phyloP scores from a whole-genome alignment of 2,113 vertebrate genomes.

The Microcebus ravelobensis region DNA sequence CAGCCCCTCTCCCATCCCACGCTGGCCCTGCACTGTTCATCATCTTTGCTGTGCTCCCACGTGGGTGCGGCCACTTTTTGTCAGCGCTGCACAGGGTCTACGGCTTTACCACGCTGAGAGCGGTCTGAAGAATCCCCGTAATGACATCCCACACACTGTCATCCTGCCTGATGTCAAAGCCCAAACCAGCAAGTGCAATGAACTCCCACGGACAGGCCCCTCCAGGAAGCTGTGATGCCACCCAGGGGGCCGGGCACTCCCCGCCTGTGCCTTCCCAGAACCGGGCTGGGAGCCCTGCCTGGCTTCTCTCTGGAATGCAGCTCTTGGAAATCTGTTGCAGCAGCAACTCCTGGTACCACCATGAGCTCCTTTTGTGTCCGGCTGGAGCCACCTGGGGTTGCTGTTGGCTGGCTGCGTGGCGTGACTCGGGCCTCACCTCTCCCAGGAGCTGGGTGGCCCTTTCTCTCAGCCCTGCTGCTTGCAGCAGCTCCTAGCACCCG shows the following conservation, averaged over 20 bases:
- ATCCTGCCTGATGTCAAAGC: accelerated
- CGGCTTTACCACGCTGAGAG: neutral
- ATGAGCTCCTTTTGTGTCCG: accelerated
- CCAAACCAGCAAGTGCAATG: accelerated
- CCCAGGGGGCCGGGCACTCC: accelerated
- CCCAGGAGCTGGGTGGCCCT: accelerated
- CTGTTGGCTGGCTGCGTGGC: accelerated
- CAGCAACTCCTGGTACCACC: neutral
- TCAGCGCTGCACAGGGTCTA: accelerated
- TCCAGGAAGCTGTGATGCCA: accelerated
- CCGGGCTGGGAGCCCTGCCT: neutral
- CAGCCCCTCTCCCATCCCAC: neutral
- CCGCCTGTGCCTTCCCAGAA: neutral
- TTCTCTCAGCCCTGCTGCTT: neutral
- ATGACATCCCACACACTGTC: accelerated
- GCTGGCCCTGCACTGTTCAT: neutral
- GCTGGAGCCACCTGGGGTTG: too few relatives aligned
- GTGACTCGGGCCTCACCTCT: accelerated
- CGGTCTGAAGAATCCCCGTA: accelerated
- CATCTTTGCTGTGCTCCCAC: neutral
- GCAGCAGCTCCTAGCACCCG: accelerated
- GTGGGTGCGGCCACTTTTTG: neutral
- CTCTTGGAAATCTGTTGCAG: neutral
- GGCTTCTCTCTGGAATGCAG: too few relatives aligned
- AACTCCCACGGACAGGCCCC: accelerated